Base-by-base conservation (phyloP, 2,113 vertebrate genomes). In the Psittacara wagleri region DNA sequence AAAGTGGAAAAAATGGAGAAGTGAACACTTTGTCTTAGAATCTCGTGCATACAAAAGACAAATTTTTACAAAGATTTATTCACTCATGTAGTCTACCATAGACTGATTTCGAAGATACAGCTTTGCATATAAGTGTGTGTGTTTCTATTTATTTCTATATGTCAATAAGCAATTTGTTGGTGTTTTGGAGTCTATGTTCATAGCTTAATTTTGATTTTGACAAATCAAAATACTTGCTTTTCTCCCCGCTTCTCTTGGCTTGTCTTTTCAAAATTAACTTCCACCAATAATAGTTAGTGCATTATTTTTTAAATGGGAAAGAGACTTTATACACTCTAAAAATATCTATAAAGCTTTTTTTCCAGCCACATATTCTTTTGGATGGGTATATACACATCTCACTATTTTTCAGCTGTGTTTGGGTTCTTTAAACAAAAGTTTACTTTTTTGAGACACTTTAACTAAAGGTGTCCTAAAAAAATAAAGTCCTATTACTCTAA, bases 161-260 rank as follows among this genome's bases (percentile, higher is more conserved):
- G 13, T 19, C 13, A 39, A 4, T 55, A 80, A 76, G 9, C 17
- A 62, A 39, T 25, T 19, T 89, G 17, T 44, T 52, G 2, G 3
- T 75, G 13, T 27, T 84, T 46, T n/a, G 33, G 9, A 24, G 4
- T 57, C 67, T 22, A 48, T 61, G 7, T 39, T 64, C 10, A 24
- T 48, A 80, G 31, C 15, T 43, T 68, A 39, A 25, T 41, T 64
- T 69, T 67, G 1, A 35, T 66, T 59, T 55, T 46, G 23, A 69
- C 3, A 66, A 74, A 64, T 28, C 17, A 59, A 69, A 80, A 76
- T 28, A 23, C 3, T 18, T 8, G 2, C 1, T 24, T 87, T 67
- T 55, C 35, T 3, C 1, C 9, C 3, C 1, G 1, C 13, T 1
- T 59, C 7, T 70, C n/a, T 18, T 59, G 11, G 14, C 2, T 10